Base-by-base conservation (phyloP, 2,797 vertebrate genomes). In the Poecilia velifera region DNA sequence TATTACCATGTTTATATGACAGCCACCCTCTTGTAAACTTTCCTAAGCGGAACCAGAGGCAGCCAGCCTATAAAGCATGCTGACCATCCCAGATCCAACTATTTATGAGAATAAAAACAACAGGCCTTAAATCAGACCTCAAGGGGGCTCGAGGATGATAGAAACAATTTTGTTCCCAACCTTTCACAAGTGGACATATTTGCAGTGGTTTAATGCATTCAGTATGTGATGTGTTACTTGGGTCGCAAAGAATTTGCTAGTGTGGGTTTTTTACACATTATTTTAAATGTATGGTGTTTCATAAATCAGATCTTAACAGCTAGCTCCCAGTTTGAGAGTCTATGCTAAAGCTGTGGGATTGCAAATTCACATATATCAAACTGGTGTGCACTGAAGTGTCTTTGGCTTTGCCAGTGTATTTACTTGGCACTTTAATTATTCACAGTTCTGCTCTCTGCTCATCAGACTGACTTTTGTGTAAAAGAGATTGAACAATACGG, bases 1-100 rank as follows among this genome's bases (percentile, higher is more conserved):
- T 94, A 95, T 95, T 95, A 93, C 86, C 76, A 83, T 93, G 90
- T 96, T 95, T 96, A 96, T 95, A 91, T 94, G 95, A 95, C 94
- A 94, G 84, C 84, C 68, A 45, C 91, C 91, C 87, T 93, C 94
- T 89, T 93, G 92, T 95, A 94, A 96, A 95, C 84, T 89, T 86
- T 73, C 86, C 86, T 90, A 89, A 88, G 88, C 82, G 62, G 92
- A 92, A 91, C 93, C 86, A 85, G 82, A 90, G 91, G 84, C 89
- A 83, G 84, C 74, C 72, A 86, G 80, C 90, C 90, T 85, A 95
- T 96, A 96, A 95, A 96, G 86, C 88, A 90, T 4, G 46, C 90
- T 72, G 77, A 88, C 84, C 91, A 89, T 89, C 90, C 87, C 31
- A 92, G 78, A 91, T 91, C 85, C 81, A 80, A 87, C 87, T 95